These are phyloP conservation scores for Altica lythri DNA, from an alignment of 2,888 invertebrate species.

Conservation along the genomic window DNA sequence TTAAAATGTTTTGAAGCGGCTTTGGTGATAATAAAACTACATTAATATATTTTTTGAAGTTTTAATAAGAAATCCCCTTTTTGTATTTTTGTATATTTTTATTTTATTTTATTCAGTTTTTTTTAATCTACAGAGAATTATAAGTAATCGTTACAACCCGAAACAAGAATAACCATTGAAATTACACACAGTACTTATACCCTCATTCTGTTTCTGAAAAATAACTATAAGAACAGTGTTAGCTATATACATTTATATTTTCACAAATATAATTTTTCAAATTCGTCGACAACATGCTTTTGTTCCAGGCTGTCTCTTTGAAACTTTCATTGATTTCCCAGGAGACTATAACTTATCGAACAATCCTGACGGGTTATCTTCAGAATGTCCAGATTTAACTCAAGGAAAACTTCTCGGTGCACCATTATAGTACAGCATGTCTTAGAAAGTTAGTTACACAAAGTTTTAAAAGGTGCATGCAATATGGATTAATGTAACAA, in stretches of 20 bases:
- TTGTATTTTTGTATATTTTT: no score
- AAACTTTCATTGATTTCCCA: slow-evolving; percentile 46
- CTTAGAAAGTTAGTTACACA: slow-evolving; percentile 1
- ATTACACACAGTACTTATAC: background rate
- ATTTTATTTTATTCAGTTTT: no score
- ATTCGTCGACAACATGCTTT: slow-evolving; percentile 2
- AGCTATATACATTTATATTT: no score
- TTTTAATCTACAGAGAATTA: no score
- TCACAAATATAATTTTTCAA: slow-evolving; percentile 16
- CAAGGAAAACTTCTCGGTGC: slow-evolving; percentile 26
- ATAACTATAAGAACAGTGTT: no score
- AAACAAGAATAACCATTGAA: no score
- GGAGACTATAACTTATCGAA: slow-evolving; percentile 46
- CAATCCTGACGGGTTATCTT: slow-evolving; percentile 42
- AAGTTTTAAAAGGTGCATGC: slow-evolving; percentile 1
- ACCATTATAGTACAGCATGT: slow-evolving; percentile 9
- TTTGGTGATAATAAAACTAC: no score
- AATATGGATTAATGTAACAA: slow-evolving; percentile 4
- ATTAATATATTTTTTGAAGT: no score
- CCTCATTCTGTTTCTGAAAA: background rate
- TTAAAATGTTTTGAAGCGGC: no score
- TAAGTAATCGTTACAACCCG: no score
- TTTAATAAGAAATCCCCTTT: no score
- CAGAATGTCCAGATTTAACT: slow-evolving; percentile 39
- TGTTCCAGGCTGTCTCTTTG: slow-evolving; percentile 12